Conservation (phyloP, 2,888 invertebrate genomes). For the Pandemis heparana region DNA sequence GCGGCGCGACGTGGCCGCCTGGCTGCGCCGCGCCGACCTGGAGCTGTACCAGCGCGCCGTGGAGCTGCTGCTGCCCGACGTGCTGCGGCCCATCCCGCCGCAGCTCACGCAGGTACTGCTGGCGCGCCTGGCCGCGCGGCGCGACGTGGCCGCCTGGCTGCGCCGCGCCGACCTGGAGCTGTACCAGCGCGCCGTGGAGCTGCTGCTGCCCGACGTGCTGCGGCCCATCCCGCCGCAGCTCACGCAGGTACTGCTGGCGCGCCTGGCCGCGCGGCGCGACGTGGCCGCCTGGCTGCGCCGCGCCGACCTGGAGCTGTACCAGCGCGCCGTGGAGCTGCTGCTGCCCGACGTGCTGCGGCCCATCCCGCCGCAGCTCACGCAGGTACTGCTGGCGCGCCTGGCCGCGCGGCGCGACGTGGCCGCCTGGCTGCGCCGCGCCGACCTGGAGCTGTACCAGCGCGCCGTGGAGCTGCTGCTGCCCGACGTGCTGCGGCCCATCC, state of each 20-base stretch:
- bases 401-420: too few species aligned
- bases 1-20: conserved; percentile 88
- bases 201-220: conserved; percentile 98
- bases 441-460: conserved; percentile 97
- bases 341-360: conserved; percentile 98
- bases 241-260: conserved; percentile 89
- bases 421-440: conserved; percentile 91
- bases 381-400: conserved; percentile 82
- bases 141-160: conserved; percentile 83
- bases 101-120: conserved; percentile 93
- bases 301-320: conserved; percentile 97
- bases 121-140: too few species aligned
- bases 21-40: conserved; percentile 94
- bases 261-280: too few species aligned
- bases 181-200: conserved; percentile 98
- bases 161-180: conserved; percentile 95
- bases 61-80: conserved; percentile 98
- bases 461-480: conserved; percentile 98
- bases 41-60: conserved; percentile 98
- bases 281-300: conserved; percentile 87
- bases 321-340: conserved; percentile 97
- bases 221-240: conserved; percentile 97
- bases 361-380: conserved; percentile 97
- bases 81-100: conserved; percentile 97
- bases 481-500: conserved; percentile 97